phyloP scores from a whole-genome alignment of 1,140 invertebrate species.

The Heterodera schachtii region DNA sequence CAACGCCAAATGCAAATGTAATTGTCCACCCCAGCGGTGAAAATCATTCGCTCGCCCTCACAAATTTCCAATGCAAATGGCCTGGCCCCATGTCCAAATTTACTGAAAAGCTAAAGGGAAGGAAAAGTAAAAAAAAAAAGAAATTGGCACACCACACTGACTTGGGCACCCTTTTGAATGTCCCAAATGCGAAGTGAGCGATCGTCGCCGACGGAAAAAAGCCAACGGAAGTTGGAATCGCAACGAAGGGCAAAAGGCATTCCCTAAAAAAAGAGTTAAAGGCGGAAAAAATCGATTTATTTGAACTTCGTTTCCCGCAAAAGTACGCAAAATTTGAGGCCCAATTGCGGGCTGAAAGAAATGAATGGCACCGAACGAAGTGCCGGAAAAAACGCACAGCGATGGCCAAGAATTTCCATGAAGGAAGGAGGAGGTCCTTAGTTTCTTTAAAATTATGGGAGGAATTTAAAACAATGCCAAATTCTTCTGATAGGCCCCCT shows the following conservation, averaged over 20 bases:
- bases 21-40: slow-evolving; percentile 13
- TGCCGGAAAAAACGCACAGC: slow-evolving; percentile 18
- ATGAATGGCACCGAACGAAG: slow-evolving; percentile 16
- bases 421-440: slow-evolving; percentile 21
- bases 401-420: slow-evolving; percentile 15
- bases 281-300: background rate
- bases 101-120: slow-evolving; percentile 9
- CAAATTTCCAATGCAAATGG: slow-evolving; percentile 21
- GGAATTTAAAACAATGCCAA: too few relatives aligned
- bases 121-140: background rate
- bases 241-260: slow-evolving; percentile 23
- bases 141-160: background rate
- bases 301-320: slow-evolving; percentile 19
- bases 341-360: slow-evolving; percentile 13
- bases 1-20: slow-evolving; percentile 29
- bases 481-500: too few relatives aligned
- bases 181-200: slow-evolving; percentile 22
- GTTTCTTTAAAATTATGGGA: background rate
- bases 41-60: background rate
- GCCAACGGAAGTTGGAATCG: slow-evolving; percentile 1
- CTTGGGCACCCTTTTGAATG: slow-evolving; percentile 3
- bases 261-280: slow-evolving; percentile 6
- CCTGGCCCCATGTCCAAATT: slow-evolving; percentile 15
- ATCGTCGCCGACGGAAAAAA: slow-evolving; percentile 24
- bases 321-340: slow-evolving; percentile 12